Conservation (phyloP, 1,140 invertebrate species). For the Drosophila sturtevanti region DNA sequence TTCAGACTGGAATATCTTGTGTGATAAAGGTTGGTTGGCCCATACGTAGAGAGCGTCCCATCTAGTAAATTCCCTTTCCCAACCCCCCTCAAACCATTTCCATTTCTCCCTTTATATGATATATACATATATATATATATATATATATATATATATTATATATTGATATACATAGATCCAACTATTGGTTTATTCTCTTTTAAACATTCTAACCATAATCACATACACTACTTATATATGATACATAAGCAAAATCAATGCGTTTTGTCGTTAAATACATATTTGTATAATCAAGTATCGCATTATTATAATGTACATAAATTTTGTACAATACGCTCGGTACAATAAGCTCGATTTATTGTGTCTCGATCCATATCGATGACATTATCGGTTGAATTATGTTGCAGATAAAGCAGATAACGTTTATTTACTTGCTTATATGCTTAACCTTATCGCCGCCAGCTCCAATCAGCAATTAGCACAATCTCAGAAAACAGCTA, state of each 20-base stretch:
- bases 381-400: conserved; percentile 10
- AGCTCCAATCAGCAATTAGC: conserved; percentile 83
- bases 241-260: conserved; percentile 26
- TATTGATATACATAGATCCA: not conserved
- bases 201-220: conserved; percentile 12
- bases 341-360: too few relatives aligned
- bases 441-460: conserved; percentile 38
- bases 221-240: not conserved
- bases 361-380: not conserved
- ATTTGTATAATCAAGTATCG: too few relatives aligned
- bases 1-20: conserved; percentile 82
- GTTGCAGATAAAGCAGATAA: not conserved
- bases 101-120: too few relatives aligned
- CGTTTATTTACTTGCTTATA: conserved; percentile 31
- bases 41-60: conserved; percentile 28
- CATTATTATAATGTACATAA: not conserved
- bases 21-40: conserved; percentile 80
- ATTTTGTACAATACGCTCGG: conserved; percentile 2
- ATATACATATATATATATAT: not conserved
- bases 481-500: conserved; percentile 83
- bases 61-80: conserved; percentile 15
- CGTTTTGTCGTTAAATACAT: conserved; percentile 11
- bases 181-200: conserved; percentile 19
- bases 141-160: not conserved
- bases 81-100: too few relatives aligned